These are phyloP conservation scores for Esox niger DNA, from an alignment of 2,113 vertebrate species.

Conservation along the genomic window DNA sequence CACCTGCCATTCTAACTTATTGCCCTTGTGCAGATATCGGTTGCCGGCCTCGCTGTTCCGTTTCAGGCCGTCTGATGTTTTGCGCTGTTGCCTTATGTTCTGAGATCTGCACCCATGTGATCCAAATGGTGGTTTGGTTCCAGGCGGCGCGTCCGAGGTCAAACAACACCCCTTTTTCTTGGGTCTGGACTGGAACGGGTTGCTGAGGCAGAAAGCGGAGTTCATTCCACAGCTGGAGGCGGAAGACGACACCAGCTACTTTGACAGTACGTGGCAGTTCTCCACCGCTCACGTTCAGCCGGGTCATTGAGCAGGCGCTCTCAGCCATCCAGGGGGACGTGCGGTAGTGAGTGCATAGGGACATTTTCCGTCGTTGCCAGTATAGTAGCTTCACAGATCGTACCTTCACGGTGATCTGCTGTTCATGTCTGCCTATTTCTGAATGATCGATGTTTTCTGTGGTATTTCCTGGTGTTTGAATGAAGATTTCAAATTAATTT, in stretches of 20 bases:
- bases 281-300: background rate
- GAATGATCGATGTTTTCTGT: too few relatives aligned
- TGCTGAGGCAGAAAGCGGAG: slow-evolving; percentile 92
- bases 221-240: slow-evolving; percentile 95
- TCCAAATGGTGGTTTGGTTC: background rate
- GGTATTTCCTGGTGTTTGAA: background rate
- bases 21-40: too few relatives aligned
- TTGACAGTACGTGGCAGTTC: slow-evolving; percentile 84
- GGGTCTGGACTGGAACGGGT: slow-evolving; percentile 90
- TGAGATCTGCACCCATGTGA: background rate
- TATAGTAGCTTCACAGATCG: too few relatives aligned
- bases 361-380: too few relatives aligned
- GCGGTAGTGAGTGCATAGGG: too few relatives aligned
- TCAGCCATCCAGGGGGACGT: too few relatives aligned
- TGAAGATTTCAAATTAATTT: too few relatives aligned
- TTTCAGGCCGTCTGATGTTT: too few relatives aligned
- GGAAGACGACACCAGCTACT: slow-evolving; percentile 96
- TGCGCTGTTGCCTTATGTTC: too few relatives aligned
- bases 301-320: too few relatives aligned
- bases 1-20: too few relatives aligned
- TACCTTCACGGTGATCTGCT: background rate
- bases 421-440: background rate
- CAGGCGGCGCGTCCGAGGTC: slow-evolving; percentile 88
- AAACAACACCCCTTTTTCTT: slow-evolving; percentile 90
- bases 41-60: too few relatives aligned